Base-by-base conservation (phyloP, 2,888 invertebrate genomes). In the Metalampra italica region DNA sequence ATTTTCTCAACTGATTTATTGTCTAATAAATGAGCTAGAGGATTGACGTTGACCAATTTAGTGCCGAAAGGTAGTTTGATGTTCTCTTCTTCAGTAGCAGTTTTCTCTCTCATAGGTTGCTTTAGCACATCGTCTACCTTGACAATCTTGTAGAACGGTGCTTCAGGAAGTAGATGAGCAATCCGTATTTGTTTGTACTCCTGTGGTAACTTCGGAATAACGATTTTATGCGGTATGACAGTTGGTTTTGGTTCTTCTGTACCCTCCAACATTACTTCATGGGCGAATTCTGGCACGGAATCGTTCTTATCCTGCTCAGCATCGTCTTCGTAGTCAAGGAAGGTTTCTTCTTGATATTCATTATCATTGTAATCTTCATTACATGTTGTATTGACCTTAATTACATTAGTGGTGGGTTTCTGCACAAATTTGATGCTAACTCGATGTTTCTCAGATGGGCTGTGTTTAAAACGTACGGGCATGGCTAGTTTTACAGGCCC, bases 61-160 rank as follows among this genome's bases (percentile, higher is more conserved):
- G 76, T 78, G 0, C 86, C 87, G 29, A 78, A 72, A 0, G 84
- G 73, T 0, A 88, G 47, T 7, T 68, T 61, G 0, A 77, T 49
- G 5, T 60, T 55, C 0, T 53, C 30, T 0, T 41, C 46, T 5
- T 46, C 12, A 9, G 29, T n/a, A 1, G 9, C 34, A 0, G 13
- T 8, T 1, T 52, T 29, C 1, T 40, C 13, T 3, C 41, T 38
- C 0, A 41, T 38, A 0, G 30, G 22, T 0, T 51, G 49, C 3
- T 49, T 38, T 0, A 52, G 9, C 3, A 75, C 63, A 0, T 80
- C 75, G 3, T 76, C 71, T 0, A 84, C 66, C 57, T 81, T 84
- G 0, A 88, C 74, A 0, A 89, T 88, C 45, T 85, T 89, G 53
- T 64, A 89, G 46, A 45, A 89, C 0, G 88, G 88, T 0, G 88